Evolutionary conservation across 2,113 vertebrate species (phyloP), one percentile per base, ranked within the genome.

Genomic region (Hippocampus guttulatus): DNA sequence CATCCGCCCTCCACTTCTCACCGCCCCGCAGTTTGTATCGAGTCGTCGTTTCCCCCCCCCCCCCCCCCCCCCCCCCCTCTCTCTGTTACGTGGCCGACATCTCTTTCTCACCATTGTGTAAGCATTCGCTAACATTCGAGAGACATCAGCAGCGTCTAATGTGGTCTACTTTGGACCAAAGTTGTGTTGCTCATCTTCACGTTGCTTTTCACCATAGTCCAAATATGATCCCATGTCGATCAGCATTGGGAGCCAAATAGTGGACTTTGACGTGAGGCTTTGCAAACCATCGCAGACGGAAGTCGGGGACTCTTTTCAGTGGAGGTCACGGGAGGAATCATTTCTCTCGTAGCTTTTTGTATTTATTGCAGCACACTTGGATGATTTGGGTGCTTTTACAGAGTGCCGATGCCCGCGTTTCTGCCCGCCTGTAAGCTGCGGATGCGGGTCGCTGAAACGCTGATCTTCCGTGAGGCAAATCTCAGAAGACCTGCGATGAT

Each of bases 131-230:
- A 91, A 94, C 94, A 93, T 90, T 90, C 92, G 23, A 92, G 90
- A 94, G 92, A 91, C 95, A 94, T 96, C 95, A 88, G 93, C 95
- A 91, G 91, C 93, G 93, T 96, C 93, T 94, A 92, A 95, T 95
- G 93, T 96, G 94, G 93, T 96, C 84, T 87, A 91, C 95, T 94
- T 94, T 65, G 94, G 94, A 95, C 94, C 86, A 91, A 92, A 95
- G 94, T 93, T 95, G 95, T 97, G 93, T 95, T 96, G 94, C 92
- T 95, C 96, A 98, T 99, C 94, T 73, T 96, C 96, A 98, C 94
- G 91, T 93, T 94, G 95, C 95, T 98, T 94, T 92, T 92, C 91
- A 89, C 94, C 95, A 95, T 94, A 95, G 95, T 96, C 95, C 94
- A 88, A 95, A 96, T 38, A 55, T 94, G 94, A 95, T 95, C 94